These are phyloP conservation scores for Lasius platythorax DNA, from an alignment of 2,888 invertebrate genomes.

Conservation along the genomic window DNA sequence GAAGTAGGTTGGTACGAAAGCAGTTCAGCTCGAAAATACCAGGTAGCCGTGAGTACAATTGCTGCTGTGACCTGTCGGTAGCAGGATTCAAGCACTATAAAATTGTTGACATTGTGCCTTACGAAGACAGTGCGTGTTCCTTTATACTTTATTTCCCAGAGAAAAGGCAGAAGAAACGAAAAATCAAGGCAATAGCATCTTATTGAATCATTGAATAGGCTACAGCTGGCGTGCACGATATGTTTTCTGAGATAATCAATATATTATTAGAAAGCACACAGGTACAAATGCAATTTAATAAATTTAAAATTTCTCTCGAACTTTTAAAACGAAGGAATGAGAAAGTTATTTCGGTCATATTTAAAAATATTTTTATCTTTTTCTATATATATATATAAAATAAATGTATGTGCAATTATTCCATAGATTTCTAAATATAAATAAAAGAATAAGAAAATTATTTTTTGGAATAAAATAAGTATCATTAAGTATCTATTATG, in stretches of 20 bases:
- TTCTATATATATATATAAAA: background rate
- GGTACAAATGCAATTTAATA: background rate
- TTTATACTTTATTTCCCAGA: background rate
- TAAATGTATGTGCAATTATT: background rate
- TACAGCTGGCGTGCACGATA: background rate
- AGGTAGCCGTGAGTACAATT: background rate
- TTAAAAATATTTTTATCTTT: slow-evolving; percentile 3
- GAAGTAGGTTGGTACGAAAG: slow-evolving; percentile 54
- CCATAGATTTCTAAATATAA: background rate
- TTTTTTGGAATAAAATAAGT: background rate
- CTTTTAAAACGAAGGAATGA: background rate
- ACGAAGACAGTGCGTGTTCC: slow-evolving; percentile 1
- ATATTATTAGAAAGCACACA: too few relatives aligned
- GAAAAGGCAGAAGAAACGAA: background rate
- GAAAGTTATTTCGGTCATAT: background rate
- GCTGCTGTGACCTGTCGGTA: slow-evolving; percentile 18
- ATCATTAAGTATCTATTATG: background rate
- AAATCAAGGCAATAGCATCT: slow-evolving; percentile 7
- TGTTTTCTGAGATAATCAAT: slow-evolving; percentile 7
- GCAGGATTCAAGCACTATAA: background rate
- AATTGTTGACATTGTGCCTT: background rate
- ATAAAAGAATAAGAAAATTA: background rate
- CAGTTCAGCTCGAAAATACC: slow-evolving; percentile 40
- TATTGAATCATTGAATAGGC: slow-evolving; percentile 37
- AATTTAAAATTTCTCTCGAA: background rate